Conservation (phyloP, 2,797 vertebrate species). For the Vespertilio murinus region DNA sequence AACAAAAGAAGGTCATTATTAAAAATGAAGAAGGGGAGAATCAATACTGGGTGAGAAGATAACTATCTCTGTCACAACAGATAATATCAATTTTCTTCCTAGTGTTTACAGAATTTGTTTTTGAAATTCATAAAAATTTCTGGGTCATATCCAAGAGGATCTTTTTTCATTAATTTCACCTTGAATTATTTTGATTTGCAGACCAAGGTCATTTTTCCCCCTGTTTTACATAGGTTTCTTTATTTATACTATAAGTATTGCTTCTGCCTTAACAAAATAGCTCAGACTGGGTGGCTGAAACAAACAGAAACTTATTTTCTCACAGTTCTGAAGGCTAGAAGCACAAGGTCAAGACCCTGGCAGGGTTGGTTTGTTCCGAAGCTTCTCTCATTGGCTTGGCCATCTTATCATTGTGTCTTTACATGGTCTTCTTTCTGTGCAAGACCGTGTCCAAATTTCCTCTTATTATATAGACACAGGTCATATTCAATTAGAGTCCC, state of each 20-base stretch:
- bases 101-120: neutral
- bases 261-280: neutral
- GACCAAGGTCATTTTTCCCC: neutral
- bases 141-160: neutral
- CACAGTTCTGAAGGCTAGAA: neutral
- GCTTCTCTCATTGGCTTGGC: neutral
- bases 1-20: neutral
- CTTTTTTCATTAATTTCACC: neutral
- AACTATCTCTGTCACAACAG: neutral
- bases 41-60: neutral
- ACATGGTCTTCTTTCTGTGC: neutral
- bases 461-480: neutral
- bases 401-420: neutral
- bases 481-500: neutral
- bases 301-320: neutral
- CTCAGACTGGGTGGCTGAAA: neutral
- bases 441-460: neutral
- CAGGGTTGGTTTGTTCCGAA: neutral
- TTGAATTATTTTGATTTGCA: neutral
- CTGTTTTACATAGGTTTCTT: neutral
- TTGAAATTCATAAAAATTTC: neutral
- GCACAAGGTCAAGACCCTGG: neutral
- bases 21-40: neutral
- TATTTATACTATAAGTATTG: neutral
- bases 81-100: slow-evolving; percentile 1